Evolutionary conservation across 2,113 vertebrate species (phyloP).

Genomic region (Melanerpes formicivorus): DNA sequence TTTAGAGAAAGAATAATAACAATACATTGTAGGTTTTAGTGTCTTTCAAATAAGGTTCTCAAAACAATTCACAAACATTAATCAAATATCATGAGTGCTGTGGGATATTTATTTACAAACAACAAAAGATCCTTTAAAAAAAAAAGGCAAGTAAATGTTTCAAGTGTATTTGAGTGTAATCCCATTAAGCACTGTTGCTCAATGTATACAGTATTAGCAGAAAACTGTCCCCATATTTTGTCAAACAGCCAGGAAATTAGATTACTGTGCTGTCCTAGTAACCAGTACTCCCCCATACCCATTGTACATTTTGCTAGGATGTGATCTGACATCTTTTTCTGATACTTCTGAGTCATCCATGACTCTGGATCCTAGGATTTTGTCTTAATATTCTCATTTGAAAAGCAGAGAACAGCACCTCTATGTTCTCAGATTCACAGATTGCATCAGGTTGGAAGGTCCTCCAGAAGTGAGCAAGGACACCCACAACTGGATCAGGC

Average conservation of each 20-base stretch:
- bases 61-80: conserved; percentile 32
- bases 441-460: no score
- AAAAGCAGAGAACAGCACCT: background rate
- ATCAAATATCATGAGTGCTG: conserved; percentile 8
- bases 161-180: background rate
- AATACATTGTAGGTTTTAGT: conserved; percentile 33
- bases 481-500: no score
- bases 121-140: conserved; percentile 20
- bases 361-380: background rate
- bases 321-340: background rate
- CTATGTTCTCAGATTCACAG: background rate
- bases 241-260: fast-evolving
- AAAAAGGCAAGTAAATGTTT: background rate
- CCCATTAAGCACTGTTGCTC: background rate
- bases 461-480: no score
- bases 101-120: background rate
- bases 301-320: background rate
- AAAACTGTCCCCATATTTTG: background rate
- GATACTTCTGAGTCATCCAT: background rate
- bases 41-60: conserved; percentile 34
- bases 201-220: background rate
- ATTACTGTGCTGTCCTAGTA: background rate
- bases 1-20: conserved; percentile 35
- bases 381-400: background rate
- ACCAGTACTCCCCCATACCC: background rate